Conservation (phyloP, 2,113 vertebrate species). For the Embiotoca jacksoni region DNA sequence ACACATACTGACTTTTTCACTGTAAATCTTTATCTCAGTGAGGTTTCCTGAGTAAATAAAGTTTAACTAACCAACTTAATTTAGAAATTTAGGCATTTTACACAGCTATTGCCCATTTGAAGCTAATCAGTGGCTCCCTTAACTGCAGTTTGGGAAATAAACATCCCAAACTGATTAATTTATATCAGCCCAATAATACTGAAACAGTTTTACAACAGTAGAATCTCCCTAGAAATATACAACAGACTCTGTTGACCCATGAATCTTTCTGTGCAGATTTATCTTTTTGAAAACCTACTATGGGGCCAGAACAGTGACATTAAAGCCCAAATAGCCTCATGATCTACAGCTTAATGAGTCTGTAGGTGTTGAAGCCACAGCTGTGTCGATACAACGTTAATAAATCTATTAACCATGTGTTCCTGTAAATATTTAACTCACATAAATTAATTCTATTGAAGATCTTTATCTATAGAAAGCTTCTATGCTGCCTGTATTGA, state of each 20-base stretch:
- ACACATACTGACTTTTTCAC: neutral
- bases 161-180: neutral
- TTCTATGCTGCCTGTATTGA: neutral
- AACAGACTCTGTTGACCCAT: slow-evolving; percentile 1
- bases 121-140: neutral
- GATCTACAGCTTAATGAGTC: neutral
- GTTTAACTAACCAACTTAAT: too few relatives aligned
- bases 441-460: too few relatives aligned
- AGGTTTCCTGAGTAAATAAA: neutral
- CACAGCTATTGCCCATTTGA: neutral
- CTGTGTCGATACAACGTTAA: neutral
- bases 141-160: neutral
- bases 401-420: neutral
- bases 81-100: neutral
- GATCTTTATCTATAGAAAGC: too few relatives aligned
- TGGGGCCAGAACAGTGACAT: too few relatives aligned
- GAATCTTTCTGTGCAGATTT: neutral
- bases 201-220: neutral
- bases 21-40: neutral
- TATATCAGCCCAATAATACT: neutral
- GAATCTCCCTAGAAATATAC: neutral
- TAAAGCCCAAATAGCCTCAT: too few relatives aligned
- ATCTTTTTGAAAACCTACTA: neutral
- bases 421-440: slow-evolving; percentile 1
- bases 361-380: neutral